Conservation (phyloP, 2,888 invertebrate genomes). For the Apotomis betuletana region DNA sequence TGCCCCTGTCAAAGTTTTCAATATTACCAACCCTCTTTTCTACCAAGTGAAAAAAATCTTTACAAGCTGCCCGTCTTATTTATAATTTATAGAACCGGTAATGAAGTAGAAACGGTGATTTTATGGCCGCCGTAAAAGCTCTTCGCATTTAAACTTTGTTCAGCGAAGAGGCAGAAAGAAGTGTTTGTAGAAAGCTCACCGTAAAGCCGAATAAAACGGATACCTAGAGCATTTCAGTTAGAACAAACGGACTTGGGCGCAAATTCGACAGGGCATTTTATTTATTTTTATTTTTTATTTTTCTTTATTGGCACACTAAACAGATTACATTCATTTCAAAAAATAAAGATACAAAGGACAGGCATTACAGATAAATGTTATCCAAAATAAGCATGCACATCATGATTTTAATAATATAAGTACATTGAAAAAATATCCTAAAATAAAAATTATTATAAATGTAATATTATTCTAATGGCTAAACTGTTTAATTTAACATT, state of each 20-base stretch:
- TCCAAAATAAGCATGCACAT: too few relatives aligned
- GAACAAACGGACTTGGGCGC: neutral
- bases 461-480: too few relatives aligned
- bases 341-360: too few relatives aligned
- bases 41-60: neutral
- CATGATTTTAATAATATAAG: too few relatives aligned
- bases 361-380: too few relatives aligned
- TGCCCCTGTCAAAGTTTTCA: neutral
- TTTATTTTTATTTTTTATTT: too few relatives aligned
- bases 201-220: conserved; percentile 5
- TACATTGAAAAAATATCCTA: too few relatives aligned
- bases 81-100: conserved; percentile 17
- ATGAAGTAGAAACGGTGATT: conserved; percentile 29
- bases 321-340: too few relatives aligned
- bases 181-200: conserved; percentile 18
- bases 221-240: neutral
- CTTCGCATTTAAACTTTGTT: conserved; percentile 17
- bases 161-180: conserved; percentile 16
- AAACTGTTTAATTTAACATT: too few relatives aligned
- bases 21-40: neutral
- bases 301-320: too few relatives aligned
- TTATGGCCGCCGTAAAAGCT: conserved; percentile 20
- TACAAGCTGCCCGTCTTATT: conserved; percentile 1
- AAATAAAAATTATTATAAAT: too few relatives aligned
- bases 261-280: too few relatives aligned